Conservation (phyloP, 2,113 vertebrate genomes). For the Cyprinodon tularosa region DNA sequence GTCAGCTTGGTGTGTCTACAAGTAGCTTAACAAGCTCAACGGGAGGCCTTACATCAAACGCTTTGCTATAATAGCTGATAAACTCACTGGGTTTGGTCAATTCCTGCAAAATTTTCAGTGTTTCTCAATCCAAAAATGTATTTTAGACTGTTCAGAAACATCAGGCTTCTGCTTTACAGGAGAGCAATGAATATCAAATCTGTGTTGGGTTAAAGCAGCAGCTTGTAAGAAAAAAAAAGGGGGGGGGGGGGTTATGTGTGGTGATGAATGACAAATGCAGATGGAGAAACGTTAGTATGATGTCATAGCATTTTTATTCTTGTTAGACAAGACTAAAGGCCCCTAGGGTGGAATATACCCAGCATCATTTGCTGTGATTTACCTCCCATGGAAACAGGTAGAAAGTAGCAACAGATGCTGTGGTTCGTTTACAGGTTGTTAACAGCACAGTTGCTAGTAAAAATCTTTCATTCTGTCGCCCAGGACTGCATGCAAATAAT, state of each 20-base stretch:
- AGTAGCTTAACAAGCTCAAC: constrained; percentile 62
- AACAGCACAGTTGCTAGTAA: constrained; percentile 39
- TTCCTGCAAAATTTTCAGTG: constrained; percentile 13
- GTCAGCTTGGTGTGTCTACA: constrained; percentile 60
- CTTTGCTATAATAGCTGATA: constrained; percentile 54
- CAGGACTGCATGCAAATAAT: constrained; percentile 17
- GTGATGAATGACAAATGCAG: constrained; percentile 56
- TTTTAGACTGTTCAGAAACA: constrained; percentile 57
- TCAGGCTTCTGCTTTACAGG: constrained; percentile 50
- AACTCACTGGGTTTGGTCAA: constrained; percentile 40
- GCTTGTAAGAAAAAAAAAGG: constrained; percentile 41
- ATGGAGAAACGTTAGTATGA: constrained; percentile 42
- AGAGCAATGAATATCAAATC: constrained; percentile 60
- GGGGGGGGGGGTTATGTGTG: constrained; percentile 16
- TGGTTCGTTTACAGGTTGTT: constrained; percentile 47
- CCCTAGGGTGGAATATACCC: constrained; percentile 12
- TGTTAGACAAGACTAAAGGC: constrained; percentile 18
- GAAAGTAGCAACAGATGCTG: constrained; percentile 52
- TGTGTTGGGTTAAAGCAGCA: constrained; percentile 45
- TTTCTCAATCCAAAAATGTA: constrained; percentile 38
- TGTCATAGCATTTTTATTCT: constrained; percentile 31
- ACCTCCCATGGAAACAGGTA: constrained; percentile 27
- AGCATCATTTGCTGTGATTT: constrained; percentile 30
- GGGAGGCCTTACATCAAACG: constrained; percentile 65
- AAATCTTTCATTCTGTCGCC: constrained; percentile 19